Evolutionary conservation across 2,113 vertebrate species (phyloP).

Genomic region (Arenaria interpres): DNA sequence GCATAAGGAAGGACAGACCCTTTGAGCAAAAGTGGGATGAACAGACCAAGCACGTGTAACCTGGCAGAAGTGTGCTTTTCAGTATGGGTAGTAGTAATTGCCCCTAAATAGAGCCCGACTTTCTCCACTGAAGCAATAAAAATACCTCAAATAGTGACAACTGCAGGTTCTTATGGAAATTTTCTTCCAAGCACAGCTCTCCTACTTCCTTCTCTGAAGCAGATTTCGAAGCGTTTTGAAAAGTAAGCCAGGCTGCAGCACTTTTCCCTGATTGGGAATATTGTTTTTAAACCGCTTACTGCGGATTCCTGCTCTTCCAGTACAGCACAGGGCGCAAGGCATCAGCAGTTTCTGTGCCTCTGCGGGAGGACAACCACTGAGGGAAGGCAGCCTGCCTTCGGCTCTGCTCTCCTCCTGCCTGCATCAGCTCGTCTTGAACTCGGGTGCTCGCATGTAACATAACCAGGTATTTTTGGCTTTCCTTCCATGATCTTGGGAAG

Average conservation of each 20-base stretch:
- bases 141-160: slow-evolving; percentile 26
- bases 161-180: slow-evolving; percentile 15
- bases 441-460: neutral
- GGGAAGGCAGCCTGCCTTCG: neutral
- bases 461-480: neutral
- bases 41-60: neutral
- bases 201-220: slow-evolving; percentile 28
- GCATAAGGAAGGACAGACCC: neutral
- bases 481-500: neutral
- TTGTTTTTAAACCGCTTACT: neutral
- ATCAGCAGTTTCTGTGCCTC: slow-evolving; percentile 13
- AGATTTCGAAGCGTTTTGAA: neutral
- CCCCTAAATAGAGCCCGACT: neutral
- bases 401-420: neutral
- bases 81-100: neutral
- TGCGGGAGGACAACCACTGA: neutral
- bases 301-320: neutral
- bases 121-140: neutral
- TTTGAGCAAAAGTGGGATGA: neutral
- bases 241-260: slow-evolving; percentile 35
- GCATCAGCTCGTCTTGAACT: neutral
- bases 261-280: slow-evolving; percentile 42
- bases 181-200: neutral
- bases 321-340: neutral
- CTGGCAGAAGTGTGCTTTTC: neutral